These are phyloP conservation scores for Anguilla anguilla DNA, from an alignment of 2,797 vertebrate species.

Conservation along the genomic window DNA sequence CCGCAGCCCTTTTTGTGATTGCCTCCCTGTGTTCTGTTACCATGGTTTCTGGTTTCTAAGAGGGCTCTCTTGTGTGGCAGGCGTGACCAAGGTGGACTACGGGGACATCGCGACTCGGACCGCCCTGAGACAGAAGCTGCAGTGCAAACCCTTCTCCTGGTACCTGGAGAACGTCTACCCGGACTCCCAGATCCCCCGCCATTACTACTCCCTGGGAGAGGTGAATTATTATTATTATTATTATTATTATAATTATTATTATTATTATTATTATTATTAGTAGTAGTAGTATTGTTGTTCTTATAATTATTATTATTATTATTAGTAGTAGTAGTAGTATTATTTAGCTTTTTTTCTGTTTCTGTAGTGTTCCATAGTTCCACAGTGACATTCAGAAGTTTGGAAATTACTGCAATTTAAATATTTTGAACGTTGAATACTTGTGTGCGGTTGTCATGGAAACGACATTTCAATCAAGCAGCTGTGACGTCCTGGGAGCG, in stretches of 20 bases:
- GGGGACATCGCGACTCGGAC: conserved; percentile 89
- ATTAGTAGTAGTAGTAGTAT: background rate
- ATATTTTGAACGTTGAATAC: background rate
- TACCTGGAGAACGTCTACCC: conserved; percentile 97
- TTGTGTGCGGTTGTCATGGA: background rate
- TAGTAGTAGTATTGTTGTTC: background rate
- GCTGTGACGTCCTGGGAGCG: background rate
- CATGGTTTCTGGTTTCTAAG: background rate
- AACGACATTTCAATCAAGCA: background rate
- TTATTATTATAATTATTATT: background rate
- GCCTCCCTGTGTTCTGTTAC: conserved; percentile 21
- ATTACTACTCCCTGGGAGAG: conserved; percentile 98
- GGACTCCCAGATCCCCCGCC: conserved; percentile 97
- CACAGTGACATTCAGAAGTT: background rate
- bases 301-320: background rate
- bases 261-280: background rate
- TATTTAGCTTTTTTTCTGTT: background rate
- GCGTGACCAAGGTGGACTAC: conserved; percentile 98
- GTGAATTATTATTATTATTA: conserved; percentile 60
- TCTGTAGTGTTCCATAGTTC: background rate
- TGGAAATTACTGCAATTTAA: background rate
- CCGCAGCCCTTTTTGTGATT: conserved; percentile 5
- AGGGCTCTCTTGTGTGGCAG: conserved; percentile 62
- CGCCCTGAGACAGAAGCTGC: conserved; percentile 88
- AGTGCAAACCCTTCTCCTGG: conserved; percentile 98